These are phyloP conservation scores for Periophthalmus magnuspinnatus DNA, from an alignment of 2,797 vertebrate species.

Conservation along the genomic window DNA sequence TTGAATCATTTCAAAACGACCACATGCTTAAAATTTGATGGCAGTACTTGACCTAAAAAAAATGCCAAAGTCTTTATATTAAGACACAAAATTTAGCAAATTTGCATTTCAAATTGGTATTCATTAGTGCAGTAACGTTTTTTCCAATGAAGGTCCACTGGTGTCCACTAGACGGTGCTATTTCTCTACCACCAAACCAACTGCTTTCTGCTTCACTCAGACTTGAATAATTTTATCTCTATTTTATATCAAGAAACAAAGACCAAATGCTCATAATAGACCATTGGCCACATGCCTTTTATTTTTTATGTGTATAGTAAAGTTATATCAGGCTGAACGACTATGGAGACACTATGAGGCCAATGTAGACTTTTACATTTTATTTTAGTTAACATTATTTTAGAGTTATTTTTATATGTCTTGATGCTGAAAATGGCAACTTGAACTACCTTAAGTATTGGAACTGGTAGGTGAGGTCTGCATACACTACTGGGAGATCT, in stretches of 20 bases:
- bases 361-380: slow-evolving; percentile 70
- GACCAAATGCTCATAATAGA: slow-evolving; percentile 74
- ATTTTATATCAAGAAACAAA: slow-evolving; percentile 41
- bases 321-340: slow-evolving; percentile 61
- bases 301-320: slow-evolving; percentile 51
- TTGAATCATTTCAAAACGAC: not conserved
- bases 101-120: not conserved
- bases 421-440: slow-evolving; percentile 27
- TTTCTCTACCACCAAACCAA: slow-evolving; percentile 18
- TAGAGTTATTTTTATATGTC: slow-evolving; percentile 4
- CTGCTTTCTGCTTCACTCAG: slow-evolving; percentile 1
- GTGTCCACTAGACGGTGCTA: not conserved
- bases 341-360: slow-evolving; percentile 66
- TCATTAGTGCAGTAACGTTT: not conserved
- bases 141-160: not conserved
- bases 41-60: not conserved
- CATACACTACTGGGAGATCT: slow-evolving; percentile 52
- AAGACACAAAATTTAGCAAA: not conserved
- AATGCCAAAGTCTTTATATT: not conserved
- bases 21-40: not conserved
- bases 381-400: slow-evolving; percentile 60
- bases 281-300: slow-evolving; percentile 62
- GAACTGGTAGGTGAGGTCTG: not conserved
- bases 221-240: not conserved
- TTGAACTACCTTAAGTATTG: slow-evolving; percentile 16